Evolutionary conservation across 2,797 vertebrate species (phyloP), one percentile per base, ranked within the genome.

Genomic region (Falco cherrug): DNA sequence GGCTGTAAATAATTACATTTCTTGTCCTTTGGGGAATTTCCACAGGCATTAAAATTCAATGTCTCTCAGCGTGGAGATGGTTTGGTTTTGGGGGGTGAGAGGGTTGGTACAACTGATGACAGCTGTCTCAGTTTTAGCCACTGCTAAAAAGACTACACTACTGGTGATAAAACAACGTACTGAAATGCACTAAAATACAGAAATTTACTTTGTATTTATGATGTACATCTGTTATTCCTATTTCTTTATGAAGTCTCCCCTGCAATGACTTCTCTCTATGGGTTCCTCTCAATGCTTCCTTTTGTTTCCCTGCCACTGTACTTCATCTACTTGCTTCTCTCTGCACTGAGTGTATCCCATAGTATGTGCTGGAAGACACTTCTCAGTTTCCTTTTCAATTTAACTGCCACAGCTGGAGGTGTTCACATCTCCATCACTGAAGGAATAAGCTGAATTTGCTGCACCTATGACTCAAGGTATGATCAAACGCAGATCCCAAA

Each of bases 71-170:
- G 21, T 0, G 0, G 41, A 82, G 19, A 31, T n/a, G 9, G 1
- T 37, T 69, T 41, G 41, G 11, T 56, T 33, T 29, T 26, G 19
- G 9, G 24, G 20, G 6, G 19, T 20, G 16, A 19, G 10, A 31
- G 12, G 18, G 19, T 8, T 41, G 15, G 51, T 16, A 29, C 6
- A 70, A 29, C 5, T 47, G 4, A 31, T 0, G 0, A 21, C 7
- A 71, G 25, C 28, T 85, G 19, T 79, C 68, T 61, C 10, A 10
- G 4, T 65, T 83, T 77, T 50, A 61, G 13, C 33, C 14, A 35
- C 47, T 29, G 29, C 28, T 59, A 76, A 65, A 65, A 29, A 53
- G 31, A 48, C 6, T 21, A 29, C 33, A 19, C 18, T 41, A 47
- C 31, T 37, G 37, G 11, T 51, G 28, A 57, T 63, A 59, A 73